A percentile compares a stretch with the other conserved stretches of the same genome.
phyloP scores from a whole-genome alignment of 2,888 invertebrate genomes.

The Patella caerulea region DNA sequence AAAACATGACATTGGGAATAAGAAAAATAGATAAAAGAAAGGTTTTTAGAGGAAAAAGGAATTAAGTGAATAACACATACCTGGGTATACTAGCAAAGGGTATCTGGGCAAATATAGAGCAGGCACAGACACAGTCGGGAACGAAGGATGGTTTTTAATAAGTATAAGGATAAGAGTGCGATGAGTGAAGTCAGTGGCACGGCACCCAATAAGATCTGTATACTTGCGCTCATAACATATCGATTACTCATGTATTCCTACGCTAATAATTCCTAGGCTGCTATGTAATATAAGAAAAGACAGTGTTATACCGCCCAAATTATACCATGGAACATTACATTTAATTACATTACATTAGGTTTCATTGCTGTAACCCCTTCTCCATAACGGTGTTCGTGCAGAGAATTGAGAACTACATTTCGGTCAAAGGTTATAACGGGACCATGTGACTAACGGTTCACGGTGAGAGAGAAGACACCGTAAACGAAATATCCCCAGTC shows the following conservation, averaged over 20 bases:
- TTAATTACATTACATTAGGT: too few species aligned
- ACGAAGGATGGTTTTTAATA: constrained; percentile 28
- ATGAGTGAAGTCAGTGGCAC: constrained; percentile 21
- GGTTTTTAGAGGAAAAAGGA: constrained; percentile 28
- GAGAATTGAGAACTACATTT: constrained; percentile 34
- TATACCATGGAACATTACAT: too few species aligned
- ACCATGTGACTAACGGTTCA: constrained; percentile 25
- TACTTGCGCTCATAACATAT: constrained; percentile 11
- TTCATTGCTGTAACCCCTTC: too few species aligned
- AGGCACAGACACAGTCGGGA: constrained; percentile 47
- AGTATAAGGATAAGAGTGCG: constrained; percentile 16
- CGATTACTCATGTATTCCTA: constrained; percentile 1
- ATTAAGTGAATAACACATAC: constrained; percentile 58
- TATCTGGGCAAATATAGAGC: constrained; percentile 55
- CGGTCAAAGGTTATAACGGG: constrained; percentile 43
- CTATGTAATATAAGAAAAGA: too few species aligned
- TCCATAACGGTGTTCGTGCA: too few species aligned
- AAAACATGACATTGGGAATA: background rate
- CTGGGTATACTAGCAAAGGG: constrained; percentile 58
- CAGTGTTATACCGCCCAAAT: too few species aligned
- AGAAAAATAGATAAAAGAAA: constrained; percentile 8
- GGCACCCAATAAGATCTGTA: constrained; percentile 12
- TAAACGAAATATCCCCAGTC: constrained; percentile 16
- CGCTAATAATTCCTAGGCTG: background rate
- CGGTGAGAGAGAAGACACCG: background rate